A percentile compares a stretch with the other conserved stretches of the same genome.
Conservation (phyloP, 2,888 invertebrate species). For the Diarsia dahlii region DNA sequence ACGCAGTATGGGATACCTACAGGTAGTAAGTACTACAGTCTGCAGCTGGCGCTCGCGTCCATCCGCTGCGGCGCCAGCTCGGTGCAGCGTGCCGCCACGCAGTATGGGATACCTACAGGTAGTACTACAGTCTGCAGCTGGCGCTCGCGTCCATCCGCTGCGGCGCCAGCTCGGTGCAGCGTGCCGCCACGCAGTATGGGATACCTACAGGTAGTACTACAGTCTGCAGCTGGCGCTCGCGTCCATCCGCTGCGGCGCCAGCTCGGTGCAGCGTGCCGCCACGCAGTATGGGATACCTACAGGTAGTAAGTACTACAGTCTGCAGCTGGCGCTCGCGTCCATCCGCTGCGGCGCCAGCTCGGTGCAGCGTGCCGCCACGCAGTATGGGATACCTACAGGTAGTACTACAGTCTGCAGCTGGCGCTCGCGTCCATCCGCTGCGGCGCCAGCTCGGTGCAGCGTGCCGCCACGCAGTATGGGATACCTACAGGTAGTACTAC, state of each 20-base stretch:
- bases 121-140: not conserved
- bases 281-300: not conserved
- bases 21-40: not conserved
- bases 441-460: too few species aligned
- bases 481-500: not conserved
- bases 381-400: not conserved
- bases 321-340: not conserved
- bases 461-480: not conserved
- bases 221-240: not conserved
- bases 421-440: too few species aligned
- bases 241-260: too few species aligned
- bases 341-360: too few species aligned
- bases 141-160: too few species aligned
- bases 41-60: too few species aligned
- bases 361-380: not conserved
- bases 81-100: not conserved
- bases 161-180: too few species aligned
- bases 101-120: not conserved
- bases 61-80: too few species aligned
- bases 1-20: not conserved
- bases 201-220: too few species aligned
- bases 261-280: not conserved
- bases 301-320: not conserved
- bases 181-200: too few species aligned
- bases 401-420: not conserved